Base-by-base conservation (phyloP, 1,140 invertebrate genomes). In the Drosophila busckii region DNA sequence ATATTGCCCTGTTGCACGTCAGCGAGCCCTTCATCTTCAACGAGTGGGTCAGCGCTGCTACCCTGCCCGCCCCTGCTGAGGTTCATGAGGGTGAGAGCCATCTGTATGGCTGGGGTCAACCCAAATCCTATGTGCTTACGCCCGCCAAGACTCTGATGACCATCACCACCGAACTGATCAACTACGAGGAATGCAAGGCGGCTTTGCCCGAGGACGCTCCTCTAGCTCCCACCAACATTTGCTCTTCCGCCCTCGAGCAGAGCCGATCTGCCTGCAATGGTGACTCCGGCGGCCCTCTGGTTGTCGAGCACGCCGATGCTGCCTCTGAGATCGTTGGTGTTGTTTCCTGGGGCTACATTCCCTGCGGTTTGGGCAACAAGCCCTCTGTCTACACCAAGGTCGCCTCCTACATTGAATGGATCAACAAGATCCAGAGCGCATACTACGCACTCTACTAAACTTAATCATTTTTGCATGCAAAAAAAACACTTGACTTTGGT, bases 311-410 rank as follows among this genome's bases (percentile, higher is more conserved):
- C n/a, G 2, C 29, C 1, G 66, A 87, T 8, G 44, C 61, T 10
- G 28, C 70, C 31, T 70, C 82, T 8, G 58, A 71, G 52, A 31
- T 87, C 13, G 70, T 94, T 46, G 94, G 94, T 12, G 86, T 94
- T n/a, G 93, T 94, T 0, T 94, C 93, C 1, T 95, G 93, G 92
- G 93, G 93, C 7, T 87, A 91, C 19, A 88, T 91, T 26, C 94
- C 94, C 55, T 93, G 93, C 64, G 92, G 92, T 2, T 62, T 85
- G 12, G 86, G 82, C 61, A 90, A 90, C 9, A 87, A 89, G 1
- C 93, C 94, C 1, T 92, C 93, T 0, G 90, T 95, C 0, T 95
- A 92, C 76, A 92, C 93, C 0, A 90, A 90, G 62, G 91, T 93
- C 1, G 90, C 91, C 0, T 75, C 89, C 8, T 92, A 91, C 67